Conservation (phyloP, 2,888 invertebrate species). For the Dasysyrphus tricinctus region DNA sequence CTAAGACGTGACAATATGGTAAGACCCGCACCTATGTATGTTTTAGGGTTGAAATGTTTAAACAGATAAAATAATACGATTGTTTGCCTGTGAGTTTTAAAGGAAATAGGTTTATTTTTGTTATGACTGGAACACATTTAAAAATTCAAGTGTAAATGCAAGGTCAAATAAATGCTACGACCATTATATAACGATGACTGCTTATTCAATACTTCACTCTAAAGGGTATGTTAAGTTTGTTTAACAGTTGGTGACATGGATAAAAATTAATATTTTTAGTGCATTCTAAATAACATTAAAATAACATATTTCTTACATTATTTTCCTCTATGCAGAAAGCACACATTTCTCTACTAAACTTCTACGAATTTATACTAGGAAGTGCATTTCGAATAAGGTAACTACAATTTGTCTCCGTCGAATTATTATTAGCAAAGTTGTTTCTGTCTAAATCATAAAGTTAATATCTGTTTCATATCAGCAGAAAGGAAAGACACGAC, state of each 20-base stretch:
- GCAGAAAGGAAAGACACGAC: background rate
- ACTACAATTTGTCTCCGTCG: background rate
- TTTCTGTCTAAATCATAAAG: background rate
- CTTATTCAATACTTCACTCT: background rate
- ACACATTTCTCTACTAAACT: no score
- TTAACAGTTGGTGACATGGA: background rate
- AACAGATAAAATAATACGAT: constrained; percentile 25
- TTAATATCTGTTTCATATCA: background rate
- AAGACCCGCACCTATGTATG: background rate
- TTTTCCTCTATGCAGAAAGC: no score
- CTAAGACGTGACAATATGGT: background rate
- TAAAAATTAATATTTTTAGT: background rate
- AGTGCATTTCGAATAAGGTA: background rate
- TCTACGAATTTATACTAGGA: no score
- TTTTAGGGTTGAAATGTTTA: constrained; percentile 17
- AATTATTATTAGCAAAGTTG: background rate
- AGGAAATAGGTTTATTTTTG: constrained; percentile 1
- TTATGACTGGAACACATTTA: constrained; percentile 18
- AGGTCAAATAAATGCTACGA: background rate
- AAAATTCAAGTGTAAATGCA: background rate
- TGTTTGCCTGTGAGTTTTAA: constrained; percentile 11
- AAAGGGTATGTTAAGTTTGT: background rate
- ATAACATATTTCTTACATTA: no score
- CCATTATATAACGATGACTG: background rate
- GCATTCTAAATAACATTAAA: no score